Percentiles rank a stretch among this genome's conserved stretches.
These are phyloP conservation scores for Meghimatium bilineatum DNA, from an alignment of 2,888 invertebrate genomes.

Conservation along the genomic window DNA sequence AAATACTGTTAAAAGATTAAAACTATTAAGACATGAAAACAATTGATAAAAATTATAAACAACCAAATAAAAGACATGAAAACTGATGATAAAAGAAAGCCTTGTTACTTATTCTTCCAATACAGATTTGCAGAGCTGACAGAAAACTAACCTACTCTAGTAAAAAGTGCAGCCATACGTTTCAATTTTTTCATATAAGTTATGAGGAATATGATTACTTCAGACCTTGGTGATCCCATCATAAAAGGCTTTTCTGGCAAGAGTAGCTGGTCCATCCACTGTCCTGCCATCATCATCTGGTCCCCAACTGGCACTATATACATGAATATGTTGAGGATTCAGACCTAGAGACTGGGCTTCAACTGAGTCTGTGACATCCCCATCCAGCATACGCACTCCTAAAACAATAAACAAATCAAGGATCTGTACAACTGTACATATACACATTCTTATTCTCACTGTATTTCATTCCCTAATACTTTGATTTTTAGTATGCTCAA, in stretches of 20 bases:
- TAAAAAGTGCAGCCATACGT: background rate
- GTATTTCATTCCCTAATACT: background rate
- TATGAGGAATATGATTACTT: background rate
- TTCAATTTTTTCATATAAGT: too few relatives aligned
- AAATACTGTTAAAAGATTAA: too few relatives aligned
- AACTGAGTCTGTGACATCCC: constrained; percentile 98
- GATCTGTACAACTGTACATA: too few relatives aligned
- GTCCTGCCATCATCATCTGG: constrained; percentile 99
- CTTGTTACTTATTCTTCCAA: background rate
- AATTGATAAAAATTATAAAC: too few relatives aligned
- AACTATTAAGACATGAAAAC: too few relatives aligned
- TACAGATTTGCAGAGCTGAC: background rate
- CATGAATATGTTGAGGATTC: constrained; percentile 97
- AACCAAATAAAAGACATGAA: too few relatives aligned
- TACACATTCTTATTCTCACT: background rate
- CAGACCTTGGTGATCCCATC: constrained; percentile 93
- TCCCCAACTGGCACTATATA: constrained; percentile 98
- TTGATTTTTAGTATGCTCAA: too few relatives aligned
- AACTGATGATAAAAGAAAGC: too few relatives aligned
- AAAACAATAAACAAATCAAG: constrained; percentile 44
- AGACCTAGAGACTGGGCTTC: constrained; percentile 95
- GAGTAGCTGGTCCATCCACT: constrained; percentile 96
- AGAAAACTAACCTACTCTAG: background rate
- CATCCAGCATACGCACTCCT: constrained; percentile 98
- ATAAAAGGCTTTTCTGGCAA: constrained; percentile 95